Evolutionary conservation across 2,888 invertebrate species (phyloP).

Genomic region (Idaea biselata): DNA sequence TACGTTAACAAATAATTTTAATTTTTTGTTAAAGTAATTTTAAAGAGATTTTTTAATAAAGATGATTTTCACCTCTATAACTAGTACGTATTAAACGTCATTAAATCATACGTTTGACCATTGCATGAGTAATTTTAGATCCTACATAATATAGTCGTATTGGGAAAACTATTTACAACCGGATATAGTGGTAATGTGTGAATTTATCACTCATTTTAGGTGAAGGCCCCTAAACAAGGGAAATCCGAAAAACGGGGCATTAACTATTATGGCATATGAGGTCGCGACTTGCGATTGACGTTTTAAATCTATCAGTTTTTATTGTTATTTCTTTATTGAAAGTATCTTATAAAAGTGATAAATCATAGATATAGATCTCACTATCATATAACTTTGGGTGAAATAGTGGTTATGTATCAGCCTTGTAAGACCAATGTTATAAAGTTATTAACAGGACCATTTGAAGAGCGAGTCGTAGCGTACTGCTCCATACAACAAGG

Average conservation of each 20-base stretch:
- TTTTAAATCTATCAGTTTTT: too few relatives aligned
- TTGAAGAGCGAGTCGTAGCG: too few relatives aligned
- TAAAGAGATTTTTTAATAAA: neutral
- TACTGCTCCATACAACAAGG: too few relatives aligned
- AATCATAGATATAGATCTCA: neutral
- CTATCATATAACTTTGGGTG: neutral
- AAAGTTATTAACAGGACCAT: too few relatives aligned
- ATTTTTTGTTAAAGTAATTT: neutral
- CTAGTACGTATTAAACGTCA: neutral
- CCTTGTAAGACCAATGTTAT: neutral
- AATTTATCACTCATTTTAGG: neutral
- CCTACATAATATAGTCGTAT: slow-evolving; percentile 23
- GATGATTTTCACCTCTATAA: neutral
- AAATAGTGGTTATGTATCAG: neutral
- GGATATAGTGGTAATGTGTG: neutral
- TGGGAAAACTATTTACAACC: neutral
- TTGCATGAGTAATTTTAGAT: slow-evolving; percentile 31
- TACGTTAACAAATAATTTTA: too few relatives aligned
- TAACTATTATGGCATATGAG: neutral
- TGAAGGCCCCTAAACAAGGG: neutral
- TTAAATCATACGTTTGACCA: slow-evolving; percentile 14
- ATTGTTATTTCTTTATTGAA: neutral
- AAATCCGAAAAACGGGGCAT: neutral
- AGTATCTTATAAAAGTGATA: neutral
- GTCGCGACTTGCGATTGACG: neutral